These are phyloP conservation scores for Macaria notata DNA, from an alignment of 2,888 invertebrate genomes.

Conservation along the genomic window DNA sequence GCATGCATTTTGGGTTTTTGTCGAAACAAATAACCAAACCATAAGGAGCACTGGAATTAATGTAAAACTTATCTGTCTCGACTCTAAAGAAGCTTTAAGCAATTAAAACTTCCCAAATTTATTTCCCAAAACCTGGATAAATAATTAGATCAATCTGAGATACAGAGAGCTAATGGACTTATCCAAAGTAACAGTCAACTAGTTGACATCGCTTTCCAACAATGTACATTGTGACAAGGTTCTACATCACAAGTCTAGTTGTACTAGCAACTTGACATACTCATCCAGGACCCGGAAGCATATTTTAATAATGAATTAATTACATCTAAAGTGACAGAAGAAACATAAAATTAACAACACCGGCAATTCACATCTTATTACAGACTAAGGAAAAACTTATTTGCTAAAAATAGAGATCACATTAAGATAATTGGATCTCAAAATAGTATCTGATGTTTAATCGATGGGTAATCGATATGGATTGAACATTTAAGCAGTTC, in stretches of 20 bases:
- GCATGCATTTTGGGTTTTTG: background rate
- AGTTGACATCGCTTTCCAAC: too few species aligned
- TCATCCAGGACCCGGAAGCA: background rate
- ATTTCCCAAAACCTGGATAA: background rate
- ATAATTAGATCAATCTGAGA: too few species aligned
- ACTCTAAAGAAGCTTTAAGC: too few species aligned
- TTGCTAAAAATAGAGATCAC: too few species aligned
- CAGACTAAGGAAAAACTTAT: background rate
- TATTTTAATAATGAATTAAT: constrained; percentile 4
- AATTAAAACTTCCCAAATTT: background rate
- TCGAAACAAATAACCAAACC: background rate
- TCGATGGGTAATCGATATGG: too few species aligned
- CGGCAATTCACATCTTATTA: background rate
- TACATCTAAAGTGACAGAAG: constrained; percentile 1
- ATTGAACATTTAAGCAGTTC: too few species aligned
- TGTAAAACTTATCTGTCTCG: too few species aligned
- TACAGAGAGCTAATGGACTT: too few species aligned
- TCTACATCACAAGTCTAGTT: constrained; percentile 1
- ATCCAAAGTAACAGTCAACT: too few species aligned
- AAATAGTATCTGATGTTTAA: too few species aligned
- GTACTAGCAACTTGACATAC: background rate
- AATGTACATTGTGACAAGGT: constrained; percentile 3
- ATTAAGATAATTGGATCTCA: too few species aligned
- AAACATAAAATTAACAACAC: constrained; percentile 2
- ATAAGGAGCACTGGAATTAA: too few species aligned